Base-by-base conservation (phyloP, 2,797 vertebrate species). In the Amblyraja radiata region DNA sequence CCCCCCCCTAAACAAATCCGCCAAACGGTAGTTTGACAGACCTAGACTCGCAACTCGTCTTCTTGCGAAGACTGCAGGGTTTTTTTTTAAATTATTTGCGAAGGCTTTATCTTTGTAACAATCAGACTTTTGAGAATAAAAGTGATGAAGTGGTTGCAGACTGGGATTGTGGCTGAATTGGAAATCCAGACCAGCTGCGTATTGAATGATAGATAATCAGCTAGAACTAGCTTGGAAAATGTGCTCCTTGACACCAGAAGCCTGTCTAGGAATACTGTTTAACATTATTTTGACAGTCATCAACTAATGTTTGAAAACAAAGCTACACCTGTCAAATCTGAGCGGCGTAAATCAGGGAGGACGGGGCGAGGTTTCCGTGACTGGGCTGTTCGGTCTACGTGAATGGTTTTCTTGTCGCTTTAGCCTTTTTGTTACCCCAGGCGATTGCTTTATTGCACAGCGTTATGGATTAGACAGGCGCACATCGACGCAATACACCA, bases 371-470 rank as follows among this genome's bases (percentile, higher is more conserved):
- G 54, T 28, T 61, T 63, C n/a, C 8, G 16, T 68, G 84, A 21
- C 61, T 88, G 61, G n/a, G 84, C 36, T 21, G 36, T 21, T 88
- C 1, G n/a, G n/a, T 68, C 16, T 36, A 88, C n/a, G 84, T 88
- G 84, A 88, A 88, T 65, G 61, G 32, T 65, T 68, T 32, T 63
- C 84, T 68, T 63, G 61, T 88, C 84, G 61, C 63, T 68, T 46
- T 46, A 32, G 84, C n/a, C 84, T 65, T 68, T 88, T 88, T 88
- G 84, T 88, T 88, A 88, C 84, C 84, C 84, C 63, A 65, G 68
- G 84, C 84, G 84, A 88, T 88, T 65, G 84, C 84, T 88, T 88
- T 84, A 88, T 36, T 68, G 84, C 84, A 88, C 63, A 88, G 21
- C 63, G 63, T 32, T 65, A 36, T 68, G 61, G 84, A 68, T 68